Evolutionary conservation across 1,140 invertebrate genomes (phyloP).

Genomic region (Myzus persicae): DNA sequence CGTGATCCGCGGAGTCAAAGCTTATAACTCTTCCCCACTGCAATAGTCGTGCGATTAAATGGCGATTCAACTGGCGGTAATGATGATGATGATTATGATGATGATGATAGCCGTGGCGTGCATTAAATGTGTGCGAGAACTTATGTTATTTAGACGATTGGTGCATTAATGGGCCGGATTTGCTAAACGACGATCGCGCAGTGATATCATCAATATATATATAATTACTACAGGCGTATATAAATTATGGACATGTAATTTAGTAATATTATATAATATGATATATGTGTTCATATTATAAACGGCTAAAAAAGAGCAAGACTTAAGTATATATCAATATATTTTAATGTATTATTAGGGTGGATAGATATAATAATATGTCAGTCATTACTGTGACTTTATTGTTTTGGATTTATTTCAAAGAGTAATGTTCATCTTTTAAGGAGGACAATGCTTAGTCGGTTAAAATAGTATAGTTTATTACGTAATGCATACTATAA

Average conservation of each 20-base stretch:
- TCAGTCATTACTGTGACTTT: neutral
- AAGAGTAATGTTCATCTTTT: too few species aligned
- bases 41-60: conserved; percentile 1
- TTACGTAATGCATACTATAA: too few species aligned
- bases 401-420: neutral
- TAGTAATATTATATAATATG: neutral
- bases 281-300: neutral
- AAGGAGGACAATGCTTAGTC: neutral
- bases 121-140: neutral
- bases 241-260: too few species aligned
- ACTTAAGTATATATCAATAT: neutral
- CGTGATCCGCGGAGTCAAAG: neutral
- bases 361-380: neutral
- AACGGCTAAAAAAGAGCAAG: neutral
- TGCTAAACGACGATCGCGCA: neutral
- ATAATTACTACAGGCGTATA: neutral
- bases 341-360: neutral
- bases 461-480: neutral
- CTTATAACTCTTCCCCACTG: neutral
- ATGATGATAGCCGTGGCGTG: neutral
- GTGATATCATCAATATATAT: neutral
- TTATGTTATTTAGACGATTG: neutral
- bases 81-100: neutral
- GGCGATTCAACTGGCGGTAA: neutral
- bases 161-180: neutral